Conservation (phyloP, 2,888 invertebrate genomes). For the Parasteatoda lunata region DNA sequence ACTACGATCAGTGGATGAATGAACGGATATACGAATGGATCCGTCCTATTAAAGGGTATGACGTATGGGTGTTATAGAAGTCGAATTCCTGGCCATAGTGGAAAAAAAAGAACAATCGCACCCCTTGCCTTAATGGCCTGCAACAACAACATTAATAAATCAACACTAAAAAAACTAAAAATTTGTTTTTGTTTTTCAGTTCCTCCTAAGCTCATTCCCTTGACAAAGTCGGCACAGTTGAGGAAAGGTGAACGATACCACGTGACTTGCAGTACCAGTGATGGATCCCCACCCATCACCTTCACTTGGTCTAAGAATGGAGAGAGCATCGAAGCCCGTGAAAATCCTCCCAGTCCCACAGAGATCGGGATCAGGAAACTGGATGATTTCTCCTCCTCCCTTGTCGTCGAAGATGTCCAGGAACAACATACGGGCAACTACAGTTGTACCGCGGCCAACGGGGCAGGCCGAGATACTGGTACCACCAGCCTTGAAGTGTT, state of each 20-base stretch:
- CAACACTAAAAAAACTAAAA: no score
- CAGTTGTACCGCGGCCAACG: constrained; percentile 54
- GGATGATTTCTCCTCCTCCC: constrained; percentile 55
- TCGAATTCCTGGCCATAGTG: no score
- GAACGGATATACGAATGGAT: no score
- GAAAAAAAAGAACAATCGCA: no score
- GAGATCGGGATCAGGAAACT: constrained; percentile 35
- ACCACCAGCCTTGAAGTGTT: constrained; percentile 59
- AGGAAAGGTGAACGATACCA: constrained; percentile 56
- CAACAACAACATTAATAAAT: no score
- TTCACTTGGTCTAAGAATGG: constrained; percentile 68
- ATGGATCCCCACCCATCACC: constrained; percentile 61
- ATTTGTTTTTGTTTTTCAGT: constrained; percentile 29
- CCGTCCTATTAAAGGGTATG: no score
- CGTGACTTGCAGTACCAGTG: constrained; percentile 63
- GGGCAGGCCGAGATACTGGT: constrained; percentile 45
- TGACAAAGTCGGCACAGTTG: constrained; percentile 46
- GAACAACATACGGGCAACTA: constrained; percentile 62
- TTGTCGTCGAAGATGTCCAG: constrained; percentile 61
- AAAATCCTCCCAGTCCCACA: constrained; percentile 25
- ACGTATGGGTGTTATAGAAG: no score
- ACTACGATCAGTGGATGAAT: no score
- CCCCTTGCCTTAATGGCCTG: no score
- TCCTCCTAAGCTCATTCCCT: constrained; percentile 59
- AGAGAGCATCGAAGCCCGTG: constrained; percentile 27